These are phyloP conservation scores for Ianthella basta DNA, from an alignment of 37 sponge, comb jelly and placozoan genomes.

Conservation along the genomic window DNA sequence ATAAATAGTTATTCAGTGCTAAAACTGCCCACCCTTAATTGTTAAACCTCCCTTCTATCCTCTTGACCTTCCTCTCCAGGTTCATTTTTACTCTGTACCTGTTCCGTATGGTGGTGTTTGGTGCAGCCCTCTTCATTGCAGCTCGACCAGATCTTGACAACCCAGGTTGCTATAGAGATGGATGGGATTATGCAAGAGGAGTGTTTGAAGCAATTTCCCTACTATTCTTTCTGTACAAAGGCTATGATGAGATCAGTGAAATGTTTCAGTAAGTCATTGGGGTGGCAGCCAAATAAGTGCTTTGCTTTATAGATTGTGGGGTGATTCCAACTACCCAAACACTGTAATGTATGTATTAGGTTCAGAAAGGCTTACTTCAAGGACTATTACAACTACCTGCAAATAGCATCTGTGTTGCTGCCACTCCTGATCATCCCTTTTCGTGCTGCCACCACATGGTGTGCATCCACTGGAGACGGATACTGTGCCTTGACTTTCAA, in stretches of 20 bases:
- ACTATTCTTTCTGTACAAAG: constrained; percentile 7
- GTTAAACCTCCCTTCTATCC: no score
- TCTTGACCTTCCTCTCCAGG: background rate
- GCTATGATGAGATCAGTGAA: constrained; percentile 11
- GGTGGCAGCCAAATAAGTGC: no score
- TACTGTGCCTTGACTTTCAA: constrained; percentile 10
- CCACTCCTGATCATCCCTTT: constrained; percentile 17
- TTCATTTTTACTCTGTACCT: background rate
- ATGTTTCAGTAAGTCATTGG: background rate
- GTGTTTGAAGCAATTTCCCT: constrained; percentile 2
- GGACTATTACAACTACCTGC: constrained; percentile 20
- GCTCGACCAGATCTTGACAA: constrained; percentile 25
- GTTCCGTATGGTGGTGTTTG: background rate
- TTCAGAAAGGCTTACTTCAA: background rate
- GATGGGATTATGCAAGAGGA: constrained; percentile 16
- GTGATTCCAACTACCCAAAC: no score
- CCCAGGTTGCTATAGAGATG: constrained; percentile 23
- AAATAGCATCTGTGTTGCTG: background rate
- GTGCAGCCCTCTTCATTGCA: background rate
- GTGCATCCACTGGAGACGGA: constrained; percentile 20
- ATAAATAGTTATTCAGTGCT: no score
- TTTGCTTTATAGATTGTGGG: no score
- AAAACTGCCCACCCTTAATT: no score
- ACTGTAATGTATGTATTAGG: no score
- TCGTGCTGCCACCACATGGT: constrained; percentile 35